Base-by-base conservation (phyloP, 2,888 invertebrate genomes). In the Melanophora roralis region DNA sequence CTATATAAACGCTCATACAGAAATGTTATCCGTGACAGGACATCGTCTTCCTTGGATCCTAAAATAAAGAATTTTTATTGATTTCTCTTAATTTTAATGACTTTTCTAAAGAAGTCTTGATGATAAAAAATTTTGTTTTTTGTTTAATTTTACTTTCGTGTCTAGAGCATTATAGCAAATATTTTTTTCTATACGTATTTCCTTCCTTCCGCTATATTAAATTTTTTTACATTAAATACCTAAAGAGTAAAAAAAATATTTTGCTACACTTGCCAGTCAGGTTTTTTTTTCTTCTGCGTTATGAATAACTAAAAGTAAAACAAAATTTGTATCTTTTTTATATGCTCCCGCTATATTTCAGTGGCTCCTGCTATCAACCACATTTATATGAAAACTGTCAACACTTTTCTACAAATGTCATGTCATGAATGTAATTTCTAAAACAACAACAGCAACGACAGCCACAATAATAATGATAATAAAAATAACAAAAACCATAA, bases 361-460 rank as follows among this genome's bases (percentile, higher is more conserved):
- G 11, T 62, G 36, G 19, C 16, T 51, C 19, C 51, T 23, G 14
- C 7, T 59, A 47, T 49, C 47, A 53, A 47, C 53, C 47, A 49
- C 60, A 73, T 74, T 62, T 62, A 53, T 55, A 55, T 40, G 21
- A 76, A 75, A 79, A 72, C 62, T 80, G 75, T 80, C 79, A 75
- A 76, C 79, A 80, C 67, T 75, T 71, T 57, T 76, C 67, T 60
- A 72, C 67, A 76, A 76, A 71, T 80, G 72, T 76, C 75, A 80
- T 72, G 62, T 80, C 79, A 80, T 72, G 65, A 71, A 71, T 62
- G 74, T 72, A 67, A 75, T 75, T 55, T 67, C 36, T 23, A 49
- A 60, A 34, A 34, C 9, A 68, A 43, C 14, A 16, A 40, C 27
- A 47, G n/a, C 45, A 67, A 38, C n/a, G n/a, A n/a, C 19, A 65